Percentiles rank a stretch among this genome's conserved stretches.
phyloP scores from a whole-genome alignment of 2,113 vertebrate genomes.

The Sceloporus undulatus region DNA sequence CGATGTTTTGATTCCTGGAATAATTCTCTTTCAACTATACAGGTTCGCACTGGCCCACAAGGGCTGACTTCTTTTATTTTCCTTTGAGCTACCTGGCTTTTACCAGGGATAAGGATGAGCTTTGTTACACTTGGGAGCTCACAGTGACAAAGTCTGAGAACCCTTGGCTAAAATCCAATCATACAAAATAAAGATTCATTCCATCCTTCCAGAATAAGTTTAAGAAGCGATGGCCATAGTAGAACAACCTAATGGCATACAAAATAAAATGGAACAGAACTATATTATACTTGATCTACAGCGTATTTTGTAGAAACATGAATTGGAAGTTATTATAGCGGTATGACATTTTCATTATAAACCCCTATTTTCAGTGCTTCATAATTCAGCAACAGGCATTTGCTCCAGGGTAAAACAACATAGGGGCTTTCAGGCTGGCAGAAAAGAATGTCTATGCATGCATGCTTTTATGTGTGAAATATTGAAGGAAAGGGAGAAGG shows the following conservation, averaged over 20 bases:
- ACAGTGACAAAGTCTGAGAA: conserved; percentile 24
- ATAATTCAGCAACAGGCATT: conserved; percentile 25
- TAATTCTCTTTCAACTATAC: not conserved
- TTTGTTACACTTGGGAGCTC: conserved; percentile 30
- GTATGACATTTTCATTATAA: conserved; percentile 51
- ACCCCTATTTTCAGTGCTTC: conserved; percentile 26
- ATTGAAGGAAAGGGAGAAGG: conserved; percentile 15
- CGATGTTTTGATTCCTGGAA: not conserved
- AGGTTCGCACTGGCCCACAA: not conserved
- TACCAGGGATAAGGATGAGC: not conserved
- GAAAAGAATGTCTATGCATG: conserved; percentile 14
- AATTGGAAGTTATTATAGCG: conserved; percentile 44
- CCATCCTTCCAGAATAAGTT: conserved; percentile 26
- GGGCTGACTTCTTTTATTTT: not conserved
- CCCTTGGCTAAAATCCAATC: conserved; percentile 23
- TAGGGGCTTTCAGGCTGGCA: conserved; percentile 21
- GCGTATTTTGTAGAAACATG: conserved; percentile 21
- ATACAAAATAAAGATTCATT: conserved; percentile 26
- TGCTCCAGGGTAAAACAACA: conserved; percentile 27
- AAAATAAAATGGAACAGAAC: conserved; percentile 31
- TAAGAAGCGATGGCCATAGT: conserved; percentile 17
- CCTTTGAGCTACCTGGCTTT: not conserved
- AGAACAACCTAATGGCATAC: conserved; percentile 17
- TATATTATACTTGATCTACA: conserved; percentile 26
- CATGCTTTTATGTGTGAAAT: not conserved